Conservation (phyloP, 2,888 invertebrate species). For the Epirrhoe tristata region DNA sequence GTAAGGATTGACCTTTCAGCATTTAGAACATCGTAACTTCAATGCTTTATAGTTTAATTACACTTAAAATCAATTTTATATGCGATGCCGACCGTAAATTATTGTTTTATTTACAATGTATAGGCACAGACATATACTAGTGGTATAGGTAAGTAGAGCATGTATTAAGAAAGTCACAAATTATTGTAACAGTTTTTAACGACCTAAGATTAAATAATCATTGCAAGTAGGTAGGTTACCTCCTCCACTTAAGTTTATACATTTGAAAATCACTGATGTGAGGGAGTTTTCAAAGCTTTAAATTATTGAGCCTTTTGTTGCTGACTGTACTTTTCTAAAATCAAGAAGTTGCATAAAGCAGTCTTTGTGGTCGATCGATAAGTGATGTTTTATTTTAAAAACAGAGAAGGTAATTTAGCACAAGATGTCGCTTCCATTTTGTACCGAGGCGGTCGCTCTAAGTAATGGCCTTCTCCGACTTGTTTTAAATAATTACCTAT, state of each 20-base stretch:
- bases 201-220: too few species aligned
- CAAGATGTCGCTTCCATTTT: slow-evolving; percentile 67
- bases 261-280: too few species aligned
- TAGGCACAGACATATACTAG: too few species aligned
- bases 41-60: slow-evolving; percentile 35
- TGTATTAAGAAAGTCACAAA: too few species aligned
- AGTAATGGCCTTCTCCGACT: slow-evolving; percentile 62
- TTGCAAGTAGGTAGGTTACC: too few species aligned
- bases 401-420: slow-evolving; percentile 76
- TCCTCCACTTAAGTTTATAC: too few species aligned
- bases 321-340: neutral
- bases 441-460: slow-evolving; percentile 66
- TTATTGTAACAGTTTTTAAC: too few species aligned
- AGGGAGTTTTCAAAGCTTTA: too few species aligned
- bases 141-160: too few species aligned
- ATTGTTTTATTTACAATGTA: slow-evolving; percentile 28
- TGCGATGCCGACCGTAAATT: slow-evolving; percentile 28
- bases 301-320: neutral
- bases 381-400: slow-evolving; percentile 65
- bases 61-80: slow-evolving; percentile 33
- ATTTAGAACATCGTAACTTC: slow-evolving; percentile 39
- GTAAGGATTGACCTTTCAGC: slow-evolving; percentile 23
- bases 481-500: slow-evolving; percentile 44
- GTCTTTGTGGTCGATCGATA: slow-evolving; percentile 20
- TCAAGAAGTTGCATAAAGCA: slow-evolving; percentile 6